A percentile compares a stretch with the other conserved stretches of the same genome.
Evolutionary conservation across 2,797 vertebrate species (phyloP).

Genomic region (Eulemur coronatus): DNA sequence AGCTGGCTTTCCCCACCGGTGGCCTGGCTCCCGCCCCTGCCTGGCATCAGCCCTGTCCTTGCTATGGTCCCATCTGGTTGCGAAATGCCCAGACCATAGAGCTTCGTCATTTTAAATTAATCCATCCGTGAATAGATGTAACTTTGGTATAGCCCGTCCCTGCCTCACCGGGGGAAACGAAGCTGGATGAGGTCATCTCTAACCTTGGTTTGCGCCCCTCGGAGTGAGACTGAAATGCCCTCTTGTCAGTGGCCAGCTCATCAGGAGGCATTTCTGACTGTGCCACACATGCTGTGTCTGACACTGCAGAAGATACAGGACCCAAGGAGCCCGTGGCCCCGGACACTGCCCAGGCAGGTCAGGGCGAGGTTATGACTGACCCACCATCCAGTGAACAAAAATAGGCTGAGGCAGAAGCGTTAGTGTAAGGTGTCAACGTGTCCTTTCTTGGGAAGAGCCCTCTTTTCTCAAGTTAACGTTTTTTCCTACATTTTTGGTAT

Average conservation of each 20-base stretch:
- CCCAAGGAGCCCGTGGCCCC: neutral
- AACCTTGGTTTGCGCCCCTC: too few species aligned
- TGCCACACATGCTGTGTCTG: neutral
- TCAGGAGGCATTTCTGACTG: neutral
- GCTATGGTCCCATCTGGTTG: neutral
- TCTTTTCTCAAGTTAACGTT: neutral
- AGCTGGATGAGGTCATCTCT: neutral
- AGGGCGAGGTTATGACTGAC: too few species aligned
- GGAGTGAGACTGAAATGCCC: neutral
- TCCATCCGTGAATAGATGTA: neutral
- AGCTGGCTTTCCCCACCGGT: neutral
- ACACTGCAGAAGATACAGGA: neutral
- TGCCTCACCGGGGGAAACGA: neutral
- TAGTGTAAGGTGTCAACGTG: accelerated
- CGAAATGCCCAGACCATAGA: neutral
- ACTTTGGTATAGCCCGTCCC: neutral
- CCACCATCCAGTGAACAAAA: neutral
- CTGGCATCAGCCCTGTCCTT: neutral
- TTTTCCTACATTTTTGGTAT: neutral
- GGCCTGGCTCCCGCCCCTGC: neutral
- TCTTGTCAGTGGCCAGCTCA: neutral
- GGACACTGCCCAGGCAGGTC: neutral
- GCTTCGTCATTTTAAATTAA: neutral
- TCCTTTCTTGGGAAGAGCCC: neutral
- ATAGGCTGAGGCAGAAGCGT: neutral